phyloP scores from a whole-genome alignment of 2,113 vertebrate genomes.

The Australoheros scitulus region DNA sequence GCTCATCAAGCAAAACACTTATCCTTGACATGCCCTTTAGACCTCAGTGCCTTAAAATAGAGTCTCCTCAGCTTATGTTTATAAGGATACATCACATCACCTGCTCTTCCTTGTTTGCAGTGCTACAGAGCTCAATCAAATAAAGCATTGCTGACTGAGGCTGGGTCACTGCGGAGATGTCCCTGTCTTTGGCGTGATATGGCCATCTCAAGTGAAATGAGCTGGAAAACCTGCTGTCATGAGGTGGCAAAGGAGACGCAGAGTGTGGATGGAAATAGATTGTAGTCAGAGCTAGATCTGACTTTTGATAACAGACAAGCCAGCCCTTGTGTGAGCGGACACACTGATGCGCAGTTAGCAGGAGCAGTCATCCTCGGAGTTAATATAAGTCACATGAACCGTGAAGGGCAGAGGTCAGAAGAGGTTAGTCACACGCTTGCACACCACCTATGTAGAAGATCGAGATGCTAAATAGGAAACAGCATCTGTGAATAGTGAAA shows the following conservation, averaged over 20 bases:
- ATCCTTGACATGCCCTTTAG: slow-evolving; percentile 72
- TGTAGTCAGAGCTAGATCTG: slow-evolving; percentile 64
- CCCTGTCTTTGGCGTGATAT: slow-evolving; percentile 17
- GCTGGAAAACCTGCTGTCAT: slow-evolving; percentile 74
- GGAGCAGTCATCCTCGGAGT: slow-evolving; percentile 67
- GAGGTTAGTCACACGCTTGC: slow-evolving; percentile 39
- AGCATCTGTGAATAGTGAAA: slow-evolving; percentile 14
- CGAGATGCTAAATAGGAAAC: slow-evolving; percentile 35
- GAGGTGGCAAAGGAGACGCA: slow-evolving; percentile 54
- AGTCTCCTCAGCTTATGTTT: slow-evolving; percentile 44
- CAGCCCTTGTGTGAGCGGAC: slow-evolving; percentile 65
- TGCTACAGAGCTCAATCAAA: slow-evolving; percentile 63
- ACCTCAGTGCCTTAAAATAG: slow-evolving; percentile 27
- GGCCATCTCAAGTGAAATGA: slow-evolving; percentile 72
- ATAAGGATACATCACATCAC: slow-evolving; percentile 43
- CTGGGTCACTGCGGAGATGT: slow-evolving; percentile 40
- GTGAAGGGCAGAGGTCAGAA: slow-evolving; percentile 66
- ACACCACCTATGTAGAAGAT: slow-evolving; percentile 11
- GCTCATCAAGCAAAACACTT: slow-evolving; percentile 72
- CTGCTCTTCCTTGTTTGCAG: slow-evolving; percentile 36
- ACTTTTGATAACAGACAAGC: slow-evolving; percentile 67
- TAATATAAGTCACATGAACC: slow-evolving; percentile 63
- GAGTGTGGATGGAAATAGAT: slow-evolving; percentile 64
- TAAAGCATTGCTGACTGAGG: slow-evolving; percentile 50
- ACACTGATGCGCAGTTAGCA: slow-evolving; percentile 66